Base-by-base conservation (phyloP, 2,113 vertebrate species). In the Pollimyrus isidori region DNA sequence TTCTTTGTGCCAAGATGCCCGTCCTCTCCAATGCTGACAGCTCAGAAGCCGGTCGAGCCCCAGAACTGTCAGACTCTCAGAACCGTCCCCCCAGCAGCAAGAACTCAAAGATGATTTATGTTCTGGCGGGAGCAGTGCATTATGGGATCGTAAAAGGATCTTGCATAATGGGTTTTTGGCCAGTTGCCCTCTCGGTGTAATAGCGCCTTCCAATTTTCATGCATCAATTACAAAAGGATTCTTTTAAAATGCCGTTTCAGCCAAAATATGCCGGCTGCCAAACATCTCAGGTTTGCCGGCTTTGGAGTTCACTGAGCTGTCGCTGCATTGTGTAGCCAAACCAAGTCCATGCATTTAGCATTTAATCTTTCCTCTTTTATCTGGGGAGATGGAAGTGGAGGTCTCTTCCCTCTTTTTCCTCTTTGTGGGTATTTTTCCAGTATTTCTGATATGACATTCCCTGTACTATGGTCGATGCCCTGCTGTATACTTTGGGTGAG, bases 131-230 rank as follows among this genome's bases (percentile, higher is more conserved):
- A 89, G 91, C 89, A 89, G 82, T 89, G 86, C 73, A 89, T 86
- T 93, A 92, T 92, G 92, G 92, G 92, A 91, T 92, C 93, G 95
- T 93, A 93, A 94, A 91, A 91, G 89, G 90, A 94, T 94, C 92
- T 95, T 94, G 92, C 90, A 85, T 92, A 95, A 95, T 94, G 92
- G 87, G 48, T 48, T 62, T 87, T 89, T 93, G 94, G 93, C 92
- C 15, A 89, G 30, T 87, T 46, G 91, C 94, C 93, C 90, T 92
- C 53, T 49, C 48, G 89, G 89, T 92, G 92, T 90, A 88, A 93
- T 91, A 92, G 87, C 80, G 83, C 91, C 94, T 89, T 95, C 94
- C 92, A 91, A 91, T 95, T 94, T 96, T 94, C 92, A 93, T 92
- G 92, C 91, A 91, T 92, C 91, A 93, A 89, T 93, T 93, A 92